A percentile compares a stretch with the other conserved stretches of the same genome.
Evolutionary conservation across 2,888 invertebrate genomes (phyloP).

Genomic region (Macrophya annulata): DNA sequence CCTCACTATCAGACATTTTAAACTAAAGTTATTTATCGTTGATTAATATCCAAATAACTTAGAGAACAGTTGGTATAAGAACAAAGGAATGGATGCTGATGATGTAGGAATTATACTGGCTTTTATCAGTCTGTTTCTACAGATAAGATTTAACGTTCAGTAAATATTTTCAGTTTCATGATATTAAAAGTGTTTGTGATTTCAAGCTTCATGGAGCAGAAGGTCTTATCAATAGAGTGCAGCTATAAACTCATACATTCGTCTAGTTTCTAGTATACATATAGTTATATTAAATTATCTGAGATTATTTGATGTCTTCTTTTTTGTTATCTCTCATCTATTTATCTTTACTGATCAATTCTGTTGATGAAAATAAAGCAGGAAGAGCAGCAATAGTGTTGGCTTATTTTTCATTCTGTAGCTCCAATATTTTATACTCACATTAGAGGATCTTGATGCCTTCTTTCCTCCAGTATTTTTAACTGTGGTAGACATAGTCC

Average conservation of each 20-base stretch:
- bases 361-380: background rate
- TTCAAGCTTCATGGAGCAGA: background rate
- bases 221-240: background rate
- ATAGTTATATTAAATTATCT: background rate
- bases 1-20: conserved; percentile 16
- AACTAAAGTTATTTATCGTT: background rate
- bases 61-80: background rate
- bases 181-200: background rate
- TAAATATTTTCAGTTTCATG: background rate
- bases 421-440: conserved; percentile 61
- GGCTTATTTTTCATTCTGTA: too few species aligned
- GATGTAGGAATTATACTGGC: background rate
- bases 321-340: too few species aligned
- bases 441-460: conserved; percentile 68
- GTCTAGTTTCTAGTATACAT: background rate
- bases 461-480: conserved; percentile 65
- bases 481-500: conserved; percentile 65
- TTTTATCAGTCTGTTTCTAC: background rate
- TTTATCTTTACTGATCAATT: too few species aligned
- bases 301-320: background rate
- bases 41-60: background rate
- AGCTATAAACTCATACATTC: background rate
- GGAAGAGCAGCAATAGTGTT: background rate
- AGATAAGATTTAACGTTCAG: background rate
- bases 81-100: background rate